Evolutionary conservation across 2,113 vertebrate species (phyloP).

Genomic region (Erythrocercus mccallii): DNA sequence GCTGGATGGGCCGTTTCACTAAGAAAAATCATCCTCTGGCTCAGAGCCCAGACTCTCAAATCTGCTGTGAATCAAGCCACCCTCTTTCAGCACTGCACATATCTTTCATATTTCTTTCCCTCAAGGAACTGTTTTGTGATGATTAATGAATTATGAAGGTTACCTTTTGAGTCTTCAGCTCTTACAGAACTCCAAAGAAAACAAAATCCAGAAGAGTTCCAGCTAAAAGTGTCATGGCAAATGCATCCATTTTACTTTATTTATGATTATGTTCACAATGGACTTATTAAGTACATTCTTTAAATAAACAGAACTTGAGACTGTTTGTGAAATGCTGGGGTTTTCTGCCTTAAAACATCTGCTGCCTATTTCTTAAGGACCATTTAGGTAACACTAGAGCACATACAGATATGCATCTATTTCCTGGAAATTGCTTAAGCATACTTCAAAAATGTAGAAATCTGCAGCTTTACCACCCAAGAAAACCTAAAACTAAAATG

Average conservation of each 20-base stretch:
- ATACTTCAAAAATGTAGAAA: background rate
- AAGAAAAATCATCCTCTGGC: background rate
- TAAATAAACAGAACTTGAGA: constrained; percentile 24
- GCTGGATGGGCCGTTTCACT: background rate
- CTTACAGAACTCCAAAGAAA: background rate
- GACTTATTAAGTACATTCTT: background rate
- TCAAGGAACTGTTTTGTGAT: constrained; percentile 16
- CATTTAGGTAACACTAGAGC: background rate
- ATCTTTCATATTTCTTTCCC: constrained; percentile 20
- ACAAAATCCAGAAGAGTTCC: background rate
- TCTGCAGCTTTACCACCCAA: background rate
- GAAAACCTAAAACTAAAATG: background rate
- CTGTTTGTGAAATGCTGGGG: background rate
- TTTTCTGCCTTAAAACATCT: constrained; percentile 25
- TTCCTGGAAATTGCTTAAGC: constrained; percentile 25
- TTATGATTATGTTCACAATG: constrained; percentile 24
- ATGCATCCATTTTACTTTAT: constrained; percentile 16
- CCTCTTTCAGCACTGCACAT: constrained; percentile 15
- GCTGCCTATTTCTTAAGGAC: background rate
- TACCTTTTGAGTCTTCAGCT: constrained; percentile 20
- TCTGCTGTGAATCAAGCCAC: background rate
- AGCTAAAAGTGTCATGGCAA: background rate
- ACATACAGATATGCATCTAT: background rate
- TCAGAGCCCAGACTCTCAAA: background rate
- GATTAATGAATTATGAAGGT: constrained; percentile 43